phyloP scores from a whole-genome alignment of 2,797 vertebrate genomes.

The Acanthis flammea region DNA sequence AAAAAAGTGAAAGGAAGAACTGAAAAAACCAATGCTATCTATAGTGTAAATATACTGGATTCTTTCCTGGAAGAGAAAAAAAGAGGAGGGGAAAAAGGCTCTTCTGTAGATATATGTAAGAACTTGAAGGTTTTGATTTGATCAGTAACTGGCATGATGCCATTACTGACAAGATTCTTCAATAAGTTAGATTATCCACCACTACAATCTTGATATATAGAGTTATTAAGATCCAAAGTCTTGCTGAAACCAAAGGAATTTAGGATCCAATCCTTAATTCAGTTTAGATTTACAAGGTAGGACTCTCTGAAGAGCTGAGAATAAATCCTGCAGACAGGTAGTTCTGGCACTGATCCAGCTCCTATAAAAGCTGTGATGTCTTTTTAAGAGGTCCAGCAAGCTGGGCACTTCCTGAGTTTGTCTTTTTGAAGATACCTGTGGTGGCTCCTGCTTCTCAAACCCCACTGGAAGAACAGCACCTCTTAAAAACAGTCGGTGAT shows the following conservation, averaged over 20 bases:
- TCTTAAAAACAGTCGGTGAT: not conserved
- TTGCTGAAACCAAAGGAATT: slow-evolving; percentile 42
- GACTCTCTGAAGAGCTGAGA: not conserved
- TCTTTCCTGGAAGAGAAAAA: not conserved
- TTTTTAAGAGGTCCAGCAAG: not conserved
- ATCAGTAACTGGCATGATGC: not conserved
- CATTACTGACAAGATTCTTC: not conserved
- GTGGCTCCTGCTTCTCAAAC: not conserved
- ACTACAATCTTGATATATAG: slow-evolving; percentile 13
- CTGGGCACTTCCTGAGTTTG: not conserved
- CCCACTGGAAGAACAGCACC: not conserved
- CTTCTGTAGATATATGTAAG: not conserved
- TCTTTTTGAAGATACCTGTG: not conserved
- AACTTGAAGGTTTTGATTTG: slow-evolving; percentile 8
- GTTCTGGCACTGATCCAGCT: not conserved
- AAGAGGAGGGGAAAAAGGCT: not conserved
- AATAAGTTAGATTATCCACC: not conserved
- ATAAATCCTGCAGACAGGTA: slow-evolving; percentile 18
- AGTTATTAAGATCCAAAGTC: not conserved
- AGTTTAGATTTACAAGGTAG: slow-evolving; percentile 41
- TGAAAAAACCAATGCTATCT: not conserved
- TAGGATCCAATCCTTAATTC: slow-evolving; percentile 9
- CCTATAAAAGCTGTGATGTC: not conserved
- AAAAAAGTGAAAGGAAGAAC: not conserved
- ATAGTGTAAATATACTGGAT: not conserved